Percentiles rank a stretch among this genome's conserved stretches.
Conservation (phyloP, 2,888 invertebrate genomes). For the Drosophila anomalipes region DNA sequence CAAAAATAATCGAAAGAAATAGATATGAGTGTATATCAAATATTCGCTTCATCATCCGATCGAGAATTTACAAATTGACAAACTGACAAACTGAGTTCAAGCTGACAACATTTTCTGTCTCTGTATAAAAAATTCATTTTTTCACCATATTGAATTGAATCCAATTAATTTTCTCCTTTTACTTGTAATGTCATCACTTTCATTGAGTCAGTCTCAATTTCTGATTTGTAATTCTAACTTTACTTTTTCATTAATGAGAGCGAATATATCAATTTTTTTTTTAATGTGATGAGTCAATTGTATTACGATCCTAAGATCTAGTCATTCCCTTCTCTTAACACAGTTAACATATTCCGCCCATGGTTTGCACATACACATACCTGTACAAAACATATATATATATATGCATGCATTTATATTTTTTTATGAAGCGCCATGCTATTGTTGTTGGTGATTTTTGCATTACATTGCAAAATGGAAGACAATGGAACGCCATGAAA, state of each 20-base stretch:
- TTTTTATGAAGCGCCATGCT: conserved; percentile 9
- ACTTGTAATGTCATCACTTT: background rate
- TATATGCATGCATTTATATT: conserved; percentile 1
- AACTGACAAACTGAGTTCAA: background rate
- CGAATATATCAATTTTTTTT: background rate
- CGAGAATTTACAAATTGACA: background rate
- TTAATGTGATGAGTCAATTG: background rate
- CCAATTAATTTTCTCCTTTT: background rate
- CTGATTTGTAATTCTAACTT: background rate
- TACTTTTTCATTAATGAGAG: background rate
- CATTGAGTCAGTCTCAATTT: background rate
- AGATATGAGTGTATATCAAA: background rate
- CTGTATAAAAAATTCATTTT: background rate
- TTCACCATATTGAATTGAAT: background rate
- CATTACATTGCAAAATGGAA: conserved; percentile 71
- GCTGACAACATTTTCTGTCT: background rate
- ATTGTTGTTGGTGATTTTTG: conserved; percentile 54
- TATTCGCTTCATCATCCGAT: background rate
- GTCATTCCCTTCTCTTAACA: conserved; percentile 13
- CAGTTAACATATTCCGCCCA: conserved; percentile 43
- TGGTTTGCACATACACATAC: conserved; percentile 49
- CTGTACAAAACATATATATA: conserved; percentile 31
- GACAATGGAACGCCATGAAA: conserved; percentile 67
- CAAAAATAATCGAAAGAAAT: background rate
- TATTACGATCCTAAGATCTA: conserved; percentile 9